phyloP scores from a whole-genome alignment of 2,888 invertebrate genomes.

The Nomada lathburiana region DNA sequence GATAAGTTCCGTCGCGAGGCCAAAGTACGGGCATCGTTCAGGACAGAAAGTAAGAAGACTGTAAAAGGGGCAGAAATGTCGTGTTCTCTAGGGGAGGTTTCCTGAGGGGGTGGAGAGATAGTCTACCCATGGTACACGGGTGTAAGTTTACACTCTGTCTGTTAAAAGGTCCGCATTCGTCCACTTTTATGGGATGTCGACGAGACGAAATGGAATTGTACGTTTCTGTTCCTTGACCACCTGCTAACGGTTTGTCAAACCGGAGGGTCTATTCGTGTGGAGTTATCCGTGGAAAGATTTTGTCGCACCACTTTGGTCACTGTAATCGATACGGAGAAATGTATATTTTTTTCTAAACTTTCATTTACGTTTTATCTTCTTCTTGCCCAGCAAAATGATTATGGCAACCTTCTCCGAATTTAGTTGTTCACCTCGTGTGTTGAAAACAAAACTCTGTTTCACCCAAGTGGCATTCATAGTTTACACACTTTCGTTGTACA shows the following conservation, averaged over 20 bases:
- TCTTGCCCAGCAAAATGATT: too few species aligned
- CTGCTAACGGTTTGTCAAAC: constrained; percentile 40
- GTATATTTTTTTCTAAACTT: background rate
- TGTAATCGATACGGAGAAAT: constrained; percentile 30
- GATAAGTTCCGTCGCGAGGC: constrained; percentile 60
- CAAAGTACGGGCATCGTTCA: constrained; percentile 62
- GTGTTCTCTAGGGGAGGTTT: background rate
- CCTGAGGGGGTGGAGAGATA: constrained; percentile 13
- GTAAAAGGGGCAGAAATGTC: constrained; percentile 21
- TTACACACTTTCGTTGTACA: too few species aligned
- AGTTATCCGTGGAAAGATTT: constrained; percentile 26
- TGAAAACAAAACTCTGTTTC: too few species aligned
- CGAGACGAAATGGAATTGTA: constrained; percentile 54
- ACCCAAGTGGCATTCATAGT: too few species aligned
- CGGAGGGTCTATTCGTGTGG: constrained; percentile 15
- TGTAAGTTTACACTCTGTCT: constrained; percentile 61
- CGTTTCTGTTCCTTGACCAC: constrained; percentile 16
- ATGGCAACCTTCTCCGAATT: too few species aligned
- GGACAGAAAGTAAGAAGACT: constrained; percentile 41
- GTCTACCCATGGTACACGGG: constrained; percentile 7
- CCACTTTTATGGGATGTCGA: constrained; percentile 54
- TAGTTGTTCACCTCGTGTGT: too few species aligned
- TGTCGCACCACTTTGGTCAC: constrained; percentile 25
- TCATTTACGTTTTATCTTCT: background rate
- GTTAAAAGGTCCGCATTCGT: constrained; percentile 62